Conservation (phyloP, 2,888 invertebrate genomes). For the Pristionchus entomophagus region DNA sequence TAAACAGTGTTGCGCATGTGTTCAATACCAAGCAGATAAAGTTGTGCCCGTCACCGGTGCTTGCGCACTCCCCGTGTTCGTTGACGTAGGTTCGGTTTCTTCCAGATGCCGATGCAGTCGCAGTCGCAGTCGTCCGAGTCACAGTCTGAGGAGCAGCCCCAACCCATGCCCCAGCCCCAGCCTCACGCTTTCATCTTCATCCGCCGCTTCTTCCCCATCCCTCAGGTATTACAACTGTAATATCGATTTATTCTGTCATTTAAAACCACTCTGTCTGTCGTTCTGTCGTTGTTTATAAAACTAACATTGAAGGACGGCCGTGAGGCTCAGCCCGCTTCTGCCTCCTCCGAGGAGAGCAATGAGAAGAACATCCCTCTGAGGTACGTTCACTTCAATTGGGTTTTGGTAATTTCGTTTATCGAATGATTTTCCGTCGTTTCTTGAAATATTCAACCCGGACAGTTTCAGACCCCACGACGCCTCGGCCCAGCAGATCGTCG, state of each 20-base stretch:
- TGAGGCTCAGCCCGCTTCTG: neutral
- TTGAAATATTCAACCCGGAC: neutral
- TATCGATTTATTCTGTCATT: neutral
- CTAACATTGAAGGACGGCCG: neutral
- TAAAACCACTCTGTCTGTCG: neutral
- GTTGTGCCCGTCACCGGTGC: neutral
- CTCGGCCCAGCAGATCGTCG: conserved; percentile 45
- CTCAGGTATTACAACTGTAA: conserved; percentile 3
- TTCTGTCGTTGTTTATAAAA: neutral
- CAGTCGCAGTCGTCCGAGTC: neutral
- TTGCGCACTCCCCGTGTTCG: too few species aligned
- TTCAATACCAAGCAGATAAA: neutral
- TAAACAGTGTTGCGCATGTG: neutral
- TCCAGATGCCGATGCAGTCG: neutral
- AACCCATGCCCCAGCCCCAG: neutral
- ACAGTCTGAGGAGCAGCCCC: neutral
- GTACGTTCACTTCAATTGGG: neutral
- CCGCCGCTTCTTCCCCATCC: conserved; percentile 44
- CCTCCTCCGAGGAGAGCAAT: neutral
- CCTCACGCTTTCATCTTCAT: conserved; percentile 43
- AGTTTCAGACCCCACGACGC: conserved; percentile 41
- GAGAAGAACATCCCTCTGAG: conserved; percentile 42
- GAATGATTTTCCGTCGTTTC: neutral
- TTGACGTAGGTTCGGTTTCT: neutral
- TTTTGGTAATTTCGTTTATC: neutral